Evolutionary conservation across 1,140 invertebrate species (phyloP).

Genomic region (Oscheius sp.): DNA sequence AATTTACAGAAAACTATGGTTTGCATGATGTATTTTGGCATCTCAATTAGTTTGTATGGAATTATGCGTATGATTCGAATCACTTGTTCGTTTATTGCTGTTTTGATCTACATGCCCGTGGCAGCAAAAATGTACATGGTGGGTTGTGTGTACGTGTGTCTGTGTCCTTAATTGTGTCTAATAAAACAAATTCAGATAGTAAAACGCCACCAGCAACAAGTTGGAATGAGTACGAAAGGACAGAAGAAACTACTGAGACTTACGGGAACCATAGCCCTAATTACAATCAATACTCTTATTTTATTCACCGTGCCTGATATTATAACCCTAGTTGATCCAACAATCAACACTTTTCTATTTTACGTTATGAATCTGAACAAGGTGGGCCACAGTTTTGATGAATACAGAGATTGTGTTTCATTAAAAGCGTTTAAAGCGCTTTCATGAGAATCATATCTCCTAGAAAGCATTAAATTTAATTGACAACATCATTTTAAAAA

Average conservation of each 20-base stretch:
- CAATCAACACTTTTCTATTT: neutral
- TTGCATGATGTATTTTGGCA: neutral
- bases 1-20: neutral
- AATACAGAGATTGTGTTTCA: no score
- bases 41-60: neutral
- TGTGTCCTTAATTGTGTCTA: neutral
- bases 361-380: conserved; percentile 4
- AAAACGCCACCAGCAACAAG: neutral
- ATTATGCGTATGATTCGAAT: neutral
- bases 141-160: neutral
- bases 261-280: neutral
- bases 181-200: neutral
- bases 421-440: no score
- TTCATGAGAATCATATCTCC: no score
- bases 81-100: neutral
- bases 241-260: neutral
- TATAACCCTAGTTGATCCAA: neutral
- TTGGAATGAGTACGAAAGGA: neutral
- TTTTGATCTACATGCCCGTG: neutral
- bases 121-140: neutral
- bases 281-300: neutral
- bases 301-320: neutral
- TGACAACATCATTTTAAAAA: no score
- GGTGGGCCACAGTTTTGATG: no score
- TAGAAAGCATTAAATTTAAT: no score